Percentiles rank a stretch among this genome's conserved stretches.
phyloP scores from a whole-genome alignment of 2,113 vertebrate species.

The Hippopotamus amphibius region DNA sequence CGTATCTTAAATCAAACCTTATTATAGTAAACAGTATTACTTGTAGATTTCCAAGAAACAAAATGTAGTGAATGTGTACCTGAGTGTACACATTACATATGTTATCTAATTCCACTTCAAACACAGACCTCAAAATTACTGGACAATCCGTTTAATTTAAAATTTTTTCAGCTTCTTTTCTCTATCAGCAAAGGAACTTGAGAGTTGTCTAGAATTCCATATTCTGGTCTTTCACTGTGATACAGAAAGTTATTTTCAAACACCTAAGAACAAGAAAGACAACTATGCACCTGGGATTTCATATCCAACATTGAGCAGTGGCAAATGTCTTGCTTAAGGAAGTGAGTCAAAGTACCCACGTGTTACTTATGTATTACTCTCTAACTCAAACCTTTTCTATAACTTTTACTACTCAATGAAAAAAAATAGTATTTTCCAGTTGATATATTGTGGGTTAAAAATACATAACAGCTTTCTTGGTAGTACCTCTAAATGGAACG shows the following conservation, averaged over 20 bases:
- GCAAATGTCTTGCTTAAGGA: background rate
- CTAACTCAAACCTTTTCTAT: background rate
- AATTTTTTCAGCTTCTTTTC: background rate
- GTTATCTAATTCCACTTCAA: background rate
- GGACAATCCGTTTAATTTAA: background rate
- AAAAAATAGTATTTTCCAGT: constrained; percentile 30
- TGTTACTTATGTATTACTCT: background rate
- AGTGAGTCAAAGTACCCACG: background rate
- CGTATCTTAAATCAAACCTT: background rate
- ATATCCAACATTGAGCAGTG: background rate
- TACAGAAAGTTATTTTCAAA: constrained; percentile 40
- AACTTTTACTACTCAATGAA: background rate
- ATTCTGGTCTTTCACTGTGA: background rate
- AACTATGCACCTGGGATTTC: background rate
- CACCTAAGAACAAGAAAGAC: background rate
- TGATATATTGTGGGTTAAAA: constrained; percentile 43
- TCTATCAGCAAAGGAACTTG: background rate
- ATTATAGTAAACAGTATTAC: background rate
- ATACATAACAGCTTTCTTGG: background rate
- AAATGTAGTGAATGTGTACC: background rate
- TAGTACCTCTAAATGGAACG: background rate
- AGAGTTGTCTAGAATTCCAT: constrained; percentile 1
- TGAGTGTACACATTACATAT: background rate
- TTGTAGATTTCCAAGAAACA: constrained; percentile 22
- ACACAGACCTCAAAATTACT: background rate